These are phyloP conservation scores for Condylura cristata DNA, from an alignment of 2,113 vertebrate species.

Conservation along the genomic window DNA sequence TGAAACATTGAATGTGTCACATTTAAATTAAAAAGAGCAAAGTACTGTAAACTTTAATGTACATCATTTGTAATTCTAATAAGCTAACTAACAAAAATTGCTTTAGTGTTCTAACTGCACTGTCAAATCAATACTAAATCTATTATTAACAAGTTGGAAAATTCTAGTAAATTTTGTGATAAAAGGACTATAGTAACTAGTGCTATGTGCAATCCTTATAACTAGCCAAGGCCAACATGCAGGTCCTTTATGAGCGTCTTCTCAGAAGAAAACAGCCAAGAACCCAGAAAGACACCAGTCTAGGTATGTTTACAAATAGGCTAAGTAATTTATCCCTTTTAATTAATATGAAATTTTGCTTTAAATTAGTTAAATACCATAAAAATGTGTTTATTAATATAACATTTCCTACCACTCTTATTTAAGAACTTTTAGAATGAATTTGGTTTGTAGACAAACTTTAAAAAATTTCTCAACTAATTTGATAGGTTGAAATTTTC, in stretches of 20 bases:
- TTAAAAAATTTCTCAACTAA: conserved; percentile 48
- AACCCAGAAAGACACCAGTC: conserved; percentile 93
- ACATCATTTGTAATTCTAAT: conserved; percentile 81
- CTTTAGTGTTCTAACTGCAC: conserved; percentile 82
- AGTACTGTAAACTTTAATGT: conserved; percentile 70
- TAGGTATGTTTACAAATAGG: conserved; percentile 94
- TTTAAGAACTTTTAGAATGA: conserved; percentile 45
- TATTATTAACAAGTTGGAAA: conserved; percentile 87
- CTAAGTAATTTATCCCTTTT: conserved; percentile 82
- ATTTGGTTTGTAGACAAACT: conserved; percentile 23
- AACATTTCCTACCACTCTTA: conserved; percentile 34
- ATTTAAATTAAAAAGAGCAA: conserved; percentile 65
- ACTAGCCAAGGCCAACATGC: conserved; percentile 99
- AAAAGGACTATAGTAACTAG: conserved; percentile 93
- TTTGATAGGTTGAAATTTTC: conserved; percentile 48
- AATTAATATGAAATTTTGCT: conserved; percentile 66
- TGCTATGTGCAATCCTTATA: conserved; percentile 96
- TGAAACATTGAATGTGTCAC: neutral
- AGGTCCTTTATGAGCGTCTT: conserved; percentile 99
- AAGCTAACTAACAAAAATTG: conserved; percentile 75
- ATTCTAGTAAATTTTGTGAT: conserved; percentile 84
- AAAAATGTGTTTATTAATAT: conserved; percentile 37
- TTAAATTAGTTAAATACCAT: conserved; percentile 63
- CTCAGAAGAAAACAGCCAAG: conserved; percentile 99
- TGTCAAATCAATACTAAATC: conserved; percentile 81